phyloP scores from a whole-genome alignment of 2,113 vertebrate genomes.

The Tychaedon coryphoeus region DNA sequence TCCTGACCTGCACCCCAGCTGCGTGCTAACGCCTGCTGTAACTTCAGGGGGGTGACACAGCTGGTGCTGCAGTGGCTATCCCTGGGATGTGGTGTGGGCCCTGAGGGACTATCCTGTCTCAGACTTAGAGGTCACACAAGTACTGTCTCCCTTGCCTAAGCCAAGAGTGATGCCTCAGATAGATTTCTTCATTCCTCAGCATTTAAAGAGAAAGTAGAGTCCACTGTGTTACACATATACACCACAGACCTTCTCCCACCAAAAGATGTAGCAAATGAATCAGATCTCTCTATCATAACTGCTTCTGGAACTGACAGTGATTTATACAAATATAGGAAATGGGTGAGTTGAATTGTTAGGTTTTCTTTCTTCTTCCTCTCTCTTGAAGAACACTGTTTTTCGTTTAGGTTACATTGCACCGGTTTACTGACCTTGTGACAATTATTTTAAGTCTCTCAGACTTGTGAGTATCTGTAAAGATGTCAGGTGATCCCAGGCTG shows the following conservation, averaged over 20 bases:
- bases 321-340: neutral
- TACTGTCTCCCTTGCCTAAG: neutral
- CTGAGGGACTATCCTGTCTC: neutral
- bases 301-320: neutral
- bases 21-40: neutral
- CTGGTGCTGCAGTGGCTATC: neutral
- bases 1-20: neutral
- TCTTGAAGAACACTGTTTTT: neutral
- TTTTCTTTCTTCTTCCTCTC: neutral
- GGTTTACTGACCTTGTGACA: neutral
- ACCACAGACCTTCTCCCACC: neutral
- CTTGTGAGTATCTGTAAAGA: neutral
- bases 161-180: fast-evolving
- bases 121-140: neutral
- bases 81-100: neutral
- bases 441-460: neutral
- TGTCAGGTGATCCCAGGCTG: neutral
- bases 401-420: constrained; percentile 5
- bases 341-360: neutral
- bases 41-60: neutral
- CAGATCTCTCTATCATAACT: neutral
- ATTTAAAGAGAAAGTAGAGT: neutral
- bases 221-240: neutral
- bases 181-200: neutral
- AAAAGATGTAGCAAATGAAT: neutral